Conservation (phyloP, 2,888 invertebrate genomes). For the Dasypolia templi region DNA sequence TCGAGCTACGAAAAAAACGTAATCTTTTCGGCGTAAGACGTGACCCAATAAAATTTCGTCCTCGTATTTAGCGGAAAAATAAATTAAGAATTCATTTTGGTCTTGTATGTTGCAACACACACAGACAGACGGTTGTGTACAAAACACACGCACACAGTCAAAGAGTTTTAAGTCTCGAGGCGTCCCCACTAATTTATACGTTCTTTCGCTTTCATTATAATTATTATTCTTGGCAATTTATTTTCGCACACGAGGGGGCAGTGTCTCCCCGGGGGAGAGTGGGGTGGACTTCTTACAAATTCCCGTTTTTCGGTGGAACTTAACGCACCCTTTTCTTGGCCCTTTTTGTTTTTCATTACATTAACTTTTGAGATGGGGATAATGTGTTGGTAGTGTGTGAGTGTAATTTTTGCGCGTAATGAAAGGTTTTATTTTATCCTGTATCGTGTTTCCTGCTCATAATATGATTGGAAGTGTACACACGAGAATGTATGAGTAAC, state of each 20-base stretch:
- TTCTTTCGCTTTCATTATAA: constrained; percentile 91
- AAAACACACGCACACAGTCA: constrained; percentile 74
- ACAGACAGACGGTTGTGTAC: constrained; percentile 64
- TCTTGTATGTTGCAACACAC: constrained; percentile 63
- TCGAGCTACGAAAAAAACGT: constrained; percentile 40
- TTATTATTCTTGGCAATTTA: constrained; percentile 91
- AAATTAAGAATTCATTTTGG: constrained; percentile 66
- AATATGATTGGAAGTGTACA: not conserved
- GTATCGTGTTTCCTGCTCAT: constrained; percentile 44
- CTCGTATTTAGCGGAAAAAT: constrained; percentile 58
- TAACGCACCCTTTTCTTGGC: constrained; percentile 91
- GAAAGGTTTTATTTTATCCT: constrained; percentile 71
- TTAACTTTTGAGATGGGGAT: constrained; percentile 89
- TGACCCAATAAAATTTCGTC: constrained; percentile 61
- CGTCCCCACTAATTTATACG: constrained; percentile 91
- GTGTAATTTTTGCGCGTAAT: constrained; percentile 82
- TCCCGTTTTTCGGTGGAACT: constrained; percentile 90
- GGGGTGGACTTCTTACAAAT: constrained; percentile 89
- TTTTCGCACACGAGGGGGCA: constrained; percentile 90
- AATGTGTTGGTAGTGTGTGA: constrained; percentile 87
- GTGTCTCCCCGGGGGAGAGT: constrained; percentile 76
- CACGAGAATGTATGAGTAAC: not conserved
- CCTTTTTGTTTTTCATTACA: constrained; percentile 91
- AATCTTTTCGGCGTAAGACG: constrained; percentile 52
- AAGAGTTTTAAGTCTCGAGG: constrained; percentile 82